Base-by-base conservation (phyloP, 2,888 invertebrate genomes). In the Ectropis crepuscularia region DNA sequence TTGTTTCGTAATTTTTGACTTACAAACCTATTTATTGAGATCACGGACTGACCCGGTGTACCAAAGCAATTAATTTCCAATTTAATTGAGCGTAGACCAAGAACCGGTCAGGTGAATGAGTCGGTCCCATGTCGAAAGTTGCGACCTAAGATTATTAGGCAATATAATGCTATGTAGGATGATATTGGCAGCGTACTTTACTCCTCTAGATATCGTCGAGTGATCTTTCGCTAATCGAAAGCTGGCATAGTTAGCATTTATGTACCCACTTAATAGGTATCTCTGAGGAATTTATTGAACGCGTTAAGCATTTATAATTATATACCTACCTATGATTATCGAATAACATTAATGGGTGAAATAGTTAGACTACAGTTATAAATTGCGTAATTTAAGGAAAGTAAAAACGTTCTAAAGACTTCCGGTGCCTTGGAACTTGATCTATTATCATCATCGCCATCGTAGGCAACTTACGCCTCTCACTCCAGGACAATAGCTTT, bases 41-140 rank as follows among this genome's bases (percentile, higher is more conserved):
- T 74, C 74, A 73, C 74, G 70, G 75, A 65, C 71, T 82, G 83
- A 86, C 83, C 84, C 81, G 76, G 78, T 85, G 80, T 82, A 81
- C 78, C 78, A 82, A 80, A 85, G 79, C 81, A 88, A 90, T 87
- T 87, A 85, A 86, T 88, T 88, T 88, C 84, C 76, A 86, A 89
- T 86, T 87, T 88, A 87, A 88, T 89, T 87, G 83, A 83, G 82
- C 83, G 82, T 55, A 86, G 85, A 83, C 61, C 78, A 68, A 78
- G 73, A 88, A 90, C 90, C 86, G 89, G 90, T 90, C 82, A 71
- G 68, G 74, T 76, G 76, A 83, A 81, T 83, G 79, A 80, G 68
- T 85, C 76, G 77, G 81, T 79, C 78, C 81, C 82, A 87, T 83
- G 85, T 87, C 76, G 88, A 90, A 90, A 92, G 87, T 81, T 81